phyloP scores from a whole-genome alignment of 2,113 vertebrate species.

The Peromyscus californicus region DNA sequence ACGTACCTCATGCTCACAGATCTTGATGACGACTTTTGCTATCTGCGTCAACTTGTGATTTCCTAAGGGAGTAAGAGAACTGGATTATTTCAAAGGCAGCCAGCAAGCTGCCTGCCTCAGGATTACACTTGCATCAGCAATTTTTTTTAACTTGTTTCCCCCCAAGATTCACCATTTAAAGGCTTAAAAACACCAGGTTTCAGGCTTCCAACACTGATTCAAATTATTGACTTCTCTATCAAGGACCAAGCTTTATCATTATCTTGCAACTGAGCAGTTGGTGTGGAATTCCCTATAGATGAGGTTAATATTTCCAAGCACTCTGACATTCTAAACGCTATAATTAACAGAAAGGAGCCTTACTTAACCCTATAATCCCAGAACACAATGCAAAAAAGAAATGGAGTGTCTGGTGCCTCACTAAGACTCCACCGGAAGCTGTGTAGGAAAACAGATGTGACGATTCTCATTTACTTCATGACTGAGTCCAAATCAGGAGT shows the following conservation, averaged over 20 bases:
- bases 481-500: background rate
- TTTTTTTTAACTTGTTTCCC: background rate
- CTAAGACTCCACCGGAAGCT: background rate
- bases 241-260: background rate
- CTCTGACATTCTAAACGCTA: background rate
- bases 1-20: constrained; percentile 98
- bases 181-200: background rate
- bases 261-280: background rate
- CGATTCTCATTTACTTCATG: background rate
- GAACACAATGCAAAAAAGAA: background rate
- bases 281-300: background rate
- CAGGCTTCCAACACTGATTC: background rate
- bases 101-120: background rate
- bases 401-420: too few species aligned
- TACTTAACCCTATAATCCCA: background rate
- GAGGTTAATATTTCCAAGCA: background rate
- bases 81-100: constrained; percentile 71
- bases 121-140: background rate
- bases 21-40: constrained; percentile 99
- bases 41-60: constrained; percentile 99
- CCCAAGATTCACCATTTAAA: background rate
- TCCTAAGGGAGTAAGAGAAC: constrained; percentile 88
- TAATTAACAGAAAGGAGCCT: background rate
- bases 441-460: background rate
- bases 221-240: background rate